These are phyloP conservation scores for Homalodisca vitripennis DNA, from an alignment of 1,140 invertebrate genomes.

Conservation along the genomic window DNA sequence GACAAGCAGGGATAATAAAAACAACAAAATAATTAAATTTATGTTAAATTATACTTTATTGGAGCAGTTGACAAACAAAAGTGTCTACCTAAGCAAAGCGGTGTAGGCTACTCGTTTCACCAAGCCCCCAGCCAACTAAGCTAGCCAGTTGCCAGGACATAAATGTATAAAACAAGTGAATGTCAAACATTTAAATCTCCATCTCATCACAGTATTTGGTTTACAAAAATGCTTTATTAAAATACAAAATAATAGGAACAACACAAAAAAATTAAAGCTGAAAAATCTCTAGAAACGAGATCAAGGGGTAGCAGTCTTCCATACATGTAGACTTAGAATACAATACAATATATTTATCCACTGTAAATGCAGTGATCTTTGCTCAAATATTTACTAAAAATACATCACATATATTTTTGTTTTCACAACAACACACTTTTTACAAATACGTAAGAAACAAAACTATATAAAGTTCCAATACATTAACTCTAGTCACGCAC, in stretches of 20 bases:
- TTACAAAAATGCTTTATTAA: neutral
- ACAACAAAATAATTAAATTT: neutral
- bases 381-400: neutral
- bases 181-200: constrained; percentile 1
- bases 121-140: neutral
- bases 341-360: neutral
- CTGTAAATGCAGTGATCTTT: neutral
- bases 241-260: constrained; percentile 5
- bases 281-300: neutral
- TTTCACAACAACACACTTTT: too few species aligned
- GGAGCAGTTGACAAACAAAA: constrained; percentile 1
- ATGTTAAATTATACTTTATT: constrained; percentile 5
- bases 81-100: constrained; percentile 9
- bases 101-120: neutral
- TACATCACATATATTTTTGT: too few species aligned
- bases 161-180: neutral
- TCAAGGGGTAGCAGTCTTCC: neutral
- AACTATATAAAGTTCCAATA: too few species aligned
- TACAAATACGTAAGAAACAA: too few species aligned
- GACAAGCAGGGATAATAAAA: too few species aligned
- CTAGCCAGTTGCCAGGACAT: neutral
- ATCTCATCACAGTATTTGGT: constrained; percentile 20
- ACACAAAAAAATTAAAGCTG: neutral
- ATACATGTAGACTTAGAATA: neutral
- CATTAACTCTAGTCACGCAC: too few species aligned